A percentile compares a stretch with the other conserved stretches of the same genome.
Evolutionary conservation across 2,888 invertebrate species (phyloP).

Genomic region (Pyrocoelia pectoralis): DNA sequence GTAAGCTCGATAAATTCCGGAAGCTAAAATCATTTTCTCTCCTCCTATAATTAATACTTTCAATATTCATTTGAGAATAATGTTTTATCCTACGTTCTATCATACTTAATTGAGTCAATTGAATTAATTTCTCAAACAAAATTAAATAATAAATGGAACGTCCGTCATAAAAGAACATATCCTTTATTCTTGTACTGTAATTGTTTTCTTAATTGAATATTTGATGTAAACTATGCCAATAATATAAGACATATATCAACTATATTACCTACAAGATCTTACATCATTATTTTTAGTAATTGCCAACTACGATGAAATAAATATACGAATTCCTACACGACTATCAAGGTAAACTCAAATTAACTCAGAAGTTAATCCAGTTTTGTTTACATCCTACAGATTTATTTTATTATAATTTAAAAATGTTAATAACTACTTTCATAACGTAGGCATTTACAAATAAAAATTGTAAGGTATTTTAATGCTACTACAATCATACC

Average conservation of each 20-base stretch:
- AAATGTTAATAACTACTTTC: background rate
- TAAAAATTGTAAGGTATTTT: background rate
- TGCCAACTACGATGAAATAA: constrained; percentile 25
- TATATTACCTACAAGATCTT: constrained; percentile 25
- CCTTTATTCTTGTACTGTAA: constrained; percentile 26
- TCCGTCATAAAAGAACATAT: constrained; percentile 22
- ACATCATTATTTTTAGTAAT: constrained; percentile 31
- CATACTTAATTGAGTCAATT: constrained; percentile 27
- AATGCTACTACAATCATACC: background rate
- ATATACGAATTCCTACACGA: constrained; percentile 21
- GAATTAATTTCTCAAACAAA: constrained; percentile 31
- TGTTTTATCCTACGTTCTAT: constrained; percentile 7
- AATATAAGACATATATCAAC: constrained; percentile 25
- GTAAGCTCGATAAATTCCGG: too few species aligned
- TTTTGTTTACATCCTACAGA: constrained; percentile 10
- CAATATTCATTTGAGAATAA: constrained; percentile 1
- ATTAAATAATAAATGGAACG: constrained; percentile 28
- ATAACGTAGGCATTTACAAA: background rate
- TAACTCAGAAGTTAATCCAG: constrained; percentile 18
- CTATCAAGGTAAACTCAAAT: constrained; percentile 23
- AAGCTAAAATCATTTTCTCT: background rate
- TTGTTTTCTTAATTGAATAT: constrained; percentile 35
- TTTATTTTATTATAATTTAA: constrained; percentile 8
- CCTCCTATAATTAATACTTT: too few species aligned
- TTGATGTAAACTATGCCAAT: constrained; percentile 20